Conservation (phyloP, 2,888 invertebrate genomes). For the Ophioninae sp. region DNA sequence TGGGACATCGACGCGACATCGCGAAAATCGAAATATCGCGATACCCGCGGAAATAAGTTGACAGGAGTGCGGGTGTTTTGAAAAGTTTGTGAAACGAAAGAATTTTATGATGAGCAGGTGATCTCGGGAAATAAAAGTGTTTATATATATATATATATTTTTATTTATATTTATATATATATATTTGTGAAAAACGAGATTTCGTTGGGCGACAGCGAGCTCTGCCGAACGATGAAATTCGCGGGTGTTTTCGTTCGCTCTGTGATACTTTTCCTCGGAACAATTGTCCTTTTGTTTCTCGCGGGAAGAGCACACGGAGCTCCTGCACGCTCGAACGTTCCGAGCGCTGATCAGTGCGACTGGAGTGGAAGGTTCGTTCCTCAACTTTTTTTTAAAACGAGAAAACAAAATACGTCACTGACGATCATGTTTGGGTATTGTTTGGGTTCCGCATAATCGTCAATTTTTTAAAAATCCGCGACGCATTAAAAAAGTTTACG, state of each 20-base stretch:
- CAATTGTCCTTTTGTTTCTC: conserved; percentile 53
- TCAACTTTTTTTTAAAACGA: neutral
- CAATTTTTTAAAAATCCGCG: neutral
- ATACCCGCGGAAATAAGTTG: neutral
- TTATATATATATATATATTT: neutral
- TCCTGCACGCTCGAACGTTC: conserved; percentile 68
- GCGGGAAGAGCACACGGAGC: conserved; percentile 64
- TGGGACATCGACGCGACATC: neutral
- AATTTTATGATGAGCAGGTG: conserved; percentile 34
- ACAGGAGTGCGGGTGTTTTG: conserved; percentile 4
- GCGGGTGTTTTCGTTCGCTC: conserved; percentile 59
- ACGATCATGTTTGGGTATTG: no score
- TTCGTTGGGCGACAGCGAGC: conserved; percentile 32
- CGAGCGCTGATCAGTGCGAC: conserved; percentile 79
- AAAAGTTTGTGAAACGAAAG: neutral
- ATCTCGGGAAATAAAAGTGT: conserved; percentile 4
- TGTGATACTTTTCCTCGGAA: conserved; percentile 54
- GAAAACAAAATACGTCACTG: neutral
- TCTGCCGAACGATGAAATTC: conserved; percentile 61
- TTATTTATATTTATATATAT: neutral
- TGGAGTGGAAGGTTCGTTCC: conserved; percentile 79
- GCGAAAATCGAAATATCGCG: neutral
- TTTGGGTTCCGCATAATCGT: neutral
- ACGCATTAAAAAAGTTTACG: neutral
- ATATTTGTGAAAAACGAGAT: neutral